A percentile compares a stretch with the other conserved stretches of the same genome.
Evolutionary conservation across 2,888 invertebrate genomes (phyloP).

Genomic region (Camptogramma bilineatum): DNA sequence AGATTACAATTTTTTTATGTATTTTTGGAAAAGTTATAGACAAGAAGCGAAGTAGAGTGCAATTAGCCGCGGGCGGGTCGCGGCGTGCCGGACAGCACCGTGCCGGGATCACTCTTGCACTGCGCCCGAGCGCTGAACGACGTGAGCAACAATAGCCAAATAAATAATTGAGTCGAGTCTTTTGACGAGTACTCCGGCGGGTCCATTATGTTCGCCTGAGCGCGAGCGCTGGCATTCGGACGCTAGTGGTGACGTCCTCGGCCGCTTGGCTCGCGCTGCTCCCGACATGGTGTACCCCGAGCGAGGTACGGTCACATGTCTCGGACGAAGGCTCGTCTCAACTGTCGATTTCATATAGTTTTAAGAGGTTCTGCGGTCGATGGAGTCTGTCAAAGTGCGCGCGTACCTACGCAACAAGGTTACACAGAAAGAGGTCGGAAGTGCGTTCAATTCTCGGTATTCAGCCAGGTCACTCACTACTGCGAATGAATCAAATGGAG

Average conservation of each 20-base stretch:
- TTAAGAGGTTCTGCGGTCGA: conserved; percentile 45
- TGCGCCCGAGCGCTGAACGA: conserved; percentile 73
- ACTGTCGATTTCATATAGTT: conserved; percentile 46
- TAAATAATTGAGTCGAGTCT: conserved; percentile 82
- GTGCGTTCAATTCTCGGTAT: conserved; percentile 72
- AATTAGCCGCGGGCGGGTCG: conserved; percentile 45
- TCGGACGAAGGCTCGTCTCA: conserved; percentile 51
- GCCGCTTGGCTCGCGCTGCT: conserved; percentile 75
- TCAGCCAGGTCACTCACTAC: conserved; percentile 68
- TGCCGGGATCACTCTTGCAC: conserved; percentile 72
- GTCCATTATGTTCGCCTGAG: conserved; percentile 80
- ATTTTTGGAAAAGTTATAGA: conserved; percentile 4
- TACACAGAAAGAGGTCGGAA: conserved; percentile 72
- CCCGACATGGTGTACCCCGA: conserved; percentile 80
- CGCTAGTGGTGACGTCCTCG: conserved; percentile 80
- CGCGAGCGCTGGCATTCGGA: conserved; percentile 79
- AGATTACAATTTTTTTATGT: neutral
- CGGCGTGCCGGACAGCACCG: conserved; percentile 41
- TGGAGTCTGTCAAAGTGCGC: conserved; percentile 54
- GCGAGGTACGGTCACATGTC: conserved; percentile 69
- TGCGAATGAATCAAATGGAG: conserved; percentile 63
- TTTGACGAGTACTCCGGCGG: conserved; percentile 81
- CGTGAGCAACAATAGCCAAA: conserved; percentile 82
- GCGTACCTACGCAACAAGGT: conserved; percentile 58
- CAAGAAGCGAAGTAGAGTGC: conserved; percentile 26